These are phyloP conservation scores for Blastobasis adustella DNA, from an alignment of 2,888 invertebrate species.

Conservation along the genomic window DNA sequence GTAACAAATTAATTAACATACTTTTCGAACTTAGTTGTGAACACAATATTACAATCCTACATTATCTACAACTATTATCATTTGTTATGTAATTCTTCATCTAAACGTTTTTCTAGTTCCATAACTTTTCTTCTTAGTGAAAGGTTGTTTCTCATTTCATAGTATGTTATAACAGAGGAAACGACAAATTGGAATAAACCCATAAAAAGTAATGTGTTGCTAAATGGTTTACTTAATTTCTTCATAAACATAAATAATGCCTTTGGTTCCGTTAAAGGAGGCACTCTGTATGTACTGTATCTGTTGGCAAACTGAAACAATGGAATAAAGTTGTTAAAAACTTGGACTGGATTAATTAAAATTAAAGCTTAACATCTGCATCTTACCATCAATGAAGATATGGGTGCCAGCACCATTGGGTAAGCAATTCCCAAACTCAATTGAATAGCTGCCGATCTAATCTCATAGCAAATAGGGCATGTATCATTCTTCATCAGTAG, in stretches of 20 bases:
- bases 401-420: slow-evolving; percentile 76
- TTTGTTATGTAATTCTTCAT: no score
- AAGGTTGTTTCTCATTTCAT: no score
- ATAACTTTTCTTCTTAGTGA: no score
- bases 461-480: slow-evolving; percentile 80
- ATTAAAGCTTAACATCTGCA: background rate
- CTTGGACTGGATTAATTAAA: no score
- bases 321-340: no score
- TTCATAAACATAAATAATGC: slow-evolving; percentile 68
- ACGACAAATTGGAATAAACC: no score
- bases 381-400: slow-evolving; percentile 76
- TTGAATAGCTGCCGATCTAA: slow-evolving; percentile 75
- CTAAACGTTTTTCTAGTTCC: no score
- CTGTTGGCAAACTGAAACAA: slow-evolving; percentile 76
- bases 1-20: no score
- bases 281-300: slow-evolving; percentile 77
- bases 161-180: no score
- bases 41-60: no score
- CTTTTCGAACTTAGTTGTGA: no score
- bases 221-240: slow-evolving; percentile 71
- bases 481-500: slow-evolving; percentile 66
- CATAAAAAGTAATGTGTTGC: slow-evolving; percentile 51
- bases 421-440: slow-evolving; percentile 67
- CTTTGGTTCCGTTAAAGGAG: slow-evolving; percentile 72
- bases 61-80: no score